Percentiles rank a stretch among this genome's conserved stretches.
These are phyloP conservation scores for Hydrolagus affinis DNA, from an alignment of 2,113 vertebrate species.

Conservation along the genomic window DNA sequence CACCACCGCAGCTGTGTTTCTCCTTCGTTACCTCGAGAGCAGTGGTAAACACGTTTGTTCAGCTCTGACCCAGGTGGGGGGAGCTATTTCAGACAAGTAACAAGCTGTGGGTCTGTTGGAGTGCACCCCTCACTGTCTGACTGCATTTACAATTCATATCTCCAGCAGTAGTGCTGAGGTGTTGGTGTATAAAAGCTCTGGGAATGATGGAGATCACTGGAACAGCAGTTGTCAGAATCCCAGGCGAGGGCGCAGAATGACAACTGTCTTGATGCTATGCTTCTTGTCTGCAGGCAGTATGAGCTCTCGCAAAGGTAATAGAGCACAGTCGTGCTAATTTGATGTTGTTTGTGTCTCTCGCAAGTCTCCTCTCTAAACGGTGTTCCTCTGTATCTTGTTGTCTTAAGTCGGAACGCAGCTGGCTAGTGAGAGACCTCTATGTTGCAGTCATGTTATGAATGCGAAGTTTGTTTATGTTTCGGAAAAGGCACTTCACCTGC, in stretches of 20 bases:
- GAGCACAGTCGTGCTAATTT: constrained; percentile 10
- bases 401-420: neutral
- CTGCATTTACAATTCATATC: constrained; percentile 21
- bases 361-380: constrained; percentile 5
- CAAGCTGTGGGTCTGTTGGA: constrained; percentile 41
- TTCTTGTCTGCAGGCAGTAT: constrained; percentile 30
- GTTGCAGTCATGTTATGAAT: neutral
- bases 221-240: constrained; percentile 23
- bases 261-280: constrained; percentile 26
- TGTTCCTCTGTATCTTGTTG: neutral
- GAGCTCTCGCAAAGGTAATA: constrained; percentile 28
- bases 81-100: constrained; percentile 37
- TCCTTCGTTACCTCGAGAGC: constrained; percentile 39
- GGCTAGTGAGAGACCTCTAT: neutral
- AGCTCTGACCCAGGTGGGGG: constrained; percentile 40
- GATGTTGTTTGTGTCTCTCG: neutral
- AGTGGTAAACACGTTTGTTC: constrained; percentile 38
- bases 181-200: constrained; percentile 13
- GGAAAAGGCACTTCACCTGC: neutral
- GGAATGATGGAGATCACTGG: constrained; percentile 25
- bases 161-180: constrained; percentile 24
- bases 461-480: neutral
- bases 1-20: constrained; percentile 38
- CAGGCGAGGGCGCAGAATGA: constrained; percentile 19
- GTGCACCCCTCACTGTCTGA: constrained; percentile 32